phyloP scores from a whole-genome alignment of 2,888 invertebrate genomes.

The Plagiodera versicolora region DNA sequence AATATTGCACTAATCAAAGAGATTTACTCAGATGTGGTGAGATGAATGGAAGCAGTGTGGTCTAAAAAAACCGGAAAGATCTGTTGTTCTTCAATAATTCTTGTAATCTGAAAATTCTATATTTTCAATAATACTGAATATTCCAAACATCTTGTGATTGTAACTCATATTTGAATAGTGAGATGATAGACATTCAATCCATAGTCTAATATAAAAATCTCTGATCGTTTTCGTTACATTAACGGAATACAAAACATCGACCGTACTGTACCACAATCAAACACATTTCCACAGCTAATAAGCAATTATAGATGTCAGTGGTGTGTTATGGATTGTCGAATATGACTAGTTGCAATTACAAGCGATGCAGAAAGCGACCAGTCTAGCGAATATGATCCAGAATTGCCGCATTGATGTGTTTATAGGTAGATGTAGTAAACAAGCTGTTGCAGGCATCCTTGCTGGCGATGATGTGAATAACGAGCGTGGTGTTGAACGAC shows the following conservation, averaged over 20 bases:
- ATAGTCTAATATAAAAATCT: not conserved
- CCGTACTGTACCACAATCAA: conserved; percentile 13
- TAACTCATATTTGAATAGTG: too few relatives aligned
- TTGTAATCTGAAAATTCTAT: too few relatives aligned
- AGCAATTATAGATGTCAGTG: conserved; percentile 38
- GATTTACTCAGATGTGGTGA: too few relatives aligned
- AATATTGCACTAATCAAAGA: too few relatives aligned
- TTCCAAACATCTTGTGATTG: too few relatives aligned
- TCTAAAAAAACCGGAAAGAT: too few relatives aligned
- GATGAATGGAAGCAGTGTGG: too few relatives aligned
- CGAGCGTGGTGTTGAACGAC: not conserved
- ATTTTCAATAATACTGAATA: too few relatives aligned
- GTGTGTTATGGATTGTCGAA: conserved; percentile 36
- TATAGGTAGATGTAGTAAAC: conserved; percentile 49
- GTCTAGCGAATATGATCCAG: conserved; percentile 44
- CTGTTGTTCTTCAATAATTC: too few relatives aligned
- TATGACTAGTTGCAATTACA: conserved; percentile 36
- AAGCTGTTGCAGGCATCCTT: conserved; percentile 47
- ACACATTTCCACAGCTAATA: conserved; percentile 30
- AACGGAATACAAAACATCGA: not conserved
- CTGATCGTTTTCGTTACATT: not conserved
- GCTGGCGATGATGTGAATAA: conserved; percentile 1
- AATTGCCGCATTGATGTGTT: conserved; percentile 44
- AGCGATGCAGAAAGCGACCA: conserved; percentile 42
- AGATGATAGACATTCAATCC: too few relatives aligned